Evolutionary conservation across 2,113 vertebrate genomes (phyloP).

Genomic region (Polypterus senegalus): DNA sequence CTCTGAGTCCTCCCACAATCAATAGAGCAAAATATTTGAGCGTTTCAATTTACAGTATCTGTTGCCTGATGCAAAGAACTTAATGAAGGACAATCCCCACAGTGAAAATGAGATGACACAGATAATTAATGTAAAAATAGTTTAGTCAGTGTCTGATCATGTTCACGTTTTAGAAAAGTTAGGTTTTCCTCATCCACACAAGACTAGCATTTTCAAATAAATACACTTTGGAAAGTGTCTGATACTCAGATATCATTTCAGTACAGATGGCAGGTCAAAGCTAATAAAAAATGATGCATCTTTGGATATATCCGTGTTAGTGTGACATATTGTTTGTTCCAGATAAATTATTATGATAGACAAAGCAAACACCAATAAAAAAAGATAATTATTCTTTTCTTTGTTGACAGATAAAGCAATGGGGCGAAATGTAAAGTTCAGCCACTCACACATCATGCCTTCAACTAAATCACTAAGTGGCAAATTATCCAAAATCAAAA

Average conservation of each 20-base stretch:
- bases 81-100: too few species aligned
- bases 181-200: too few species aligned
- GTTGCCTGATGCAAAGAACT: too few species aligned
- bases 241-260: neutral
- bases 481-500: constrained; percentile 17
- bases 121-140: too few species aligned
- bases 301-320: neutral
- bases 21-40: too few species aligned
- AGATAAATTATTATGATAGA: too few species aligned
- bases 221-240: neutral
- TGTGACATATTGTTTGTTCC: neutral
- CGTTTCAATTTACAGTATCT: too few species aligned
- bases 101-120: too few species aligned
- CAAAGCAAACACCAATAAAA: too few species aligned
- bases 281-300: neutral
- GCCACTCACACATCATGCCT: constrained; percentile 8
- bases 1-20: too few species aligned
- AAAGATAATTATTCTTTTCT: constrained; percentile 4
- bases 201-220: neutral
- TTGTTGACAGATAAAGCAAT: constrained; percentile 42
- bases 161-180: too few species aligned
- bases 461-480: constrained; percentile 11
- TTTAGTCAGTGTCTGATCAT: too few species aligned
- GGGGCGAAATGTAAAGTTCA: constrained; percentile 17
- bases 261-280: neutral